Base-by-base conservation (phyloP, 2,797 vertebrate genomes). In the Pseudocheirus occidentalis region DNA sequence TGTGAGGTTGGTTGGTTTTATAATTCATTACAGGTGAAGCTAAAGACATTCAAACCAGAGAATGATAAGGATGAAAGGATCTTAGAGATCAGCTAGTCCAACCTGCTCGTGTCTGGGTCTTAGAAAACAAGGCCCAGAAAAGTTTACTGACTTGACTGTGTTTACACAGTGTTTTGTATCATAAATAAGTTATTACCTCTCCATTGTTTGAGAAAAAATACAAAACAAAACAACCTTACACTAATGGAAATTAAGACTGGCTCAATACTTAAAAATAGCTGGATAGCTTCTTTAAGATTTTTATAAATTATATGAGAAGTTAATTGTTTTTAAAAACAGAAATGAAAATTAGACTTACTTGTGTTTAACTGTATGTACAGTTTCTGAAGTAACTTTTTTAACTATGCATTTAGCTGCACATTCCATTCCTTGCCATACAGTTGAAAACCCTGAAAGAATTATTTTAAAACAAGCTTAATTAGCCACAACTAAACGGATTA, bases 371-470 rank as follows among this genome's bases (percentile, higher is more conserved):
- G 99, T 99, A 97, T 99, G 99, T 92, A 99, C 99, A 0, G 99
- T 99, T 98, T 99, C 99, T 55, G 99, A 98, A 58, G 99, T 99
- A 92, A 99, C 99, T 96, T 98, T 99, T 66, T 98, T 99, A 57
- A 99, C 99, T 56, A 99, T 99, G 98, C 99, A 99, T 98, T 99
- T 99, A 0, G 99, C 99, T 50, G 99, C 99, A 66, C 98, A 98
- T 98, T 99, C 99, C 99, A 99, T 98, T 93, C 99, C 99, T 3
- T 99, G 99, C 99, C 99, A 99, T 98, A 99, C 99, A 13, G 99
- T 99, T 57, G 99, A 99, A 98, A 99, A 99, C 52, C 99, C 99
- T 99, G 98, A 92, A 98, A 98, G 96, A 95, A 95, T 96, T 56
- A 91, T 95, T 91, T 95, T 91, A 54, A 96, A 93, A 81, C 93